Conservation (phyloP, 2,888 invertebrate genomes). For the Luperina nickerlii region DNA sequence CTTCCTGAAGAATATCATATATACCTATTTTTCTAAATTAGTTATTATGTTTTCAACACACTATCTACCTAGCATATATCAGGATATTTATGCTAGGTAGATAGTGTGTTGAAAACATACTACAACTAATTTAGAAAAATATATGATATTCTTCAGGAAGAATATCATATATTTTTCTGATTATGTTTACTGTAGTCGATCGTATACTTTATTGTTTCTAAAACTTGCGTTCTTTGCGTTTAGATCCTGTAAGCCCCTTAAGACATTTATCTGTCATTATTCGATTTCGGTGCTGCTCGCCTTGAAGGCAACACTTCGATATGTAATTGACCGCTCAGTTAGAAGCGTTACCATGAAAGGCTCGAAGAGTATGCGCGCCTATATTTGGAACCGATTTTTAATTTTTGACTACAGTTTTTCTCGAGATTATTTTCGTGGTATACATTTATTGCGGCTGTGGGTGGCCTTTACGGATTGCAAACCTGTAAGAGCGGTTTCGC, state of each 20-base stretch:
- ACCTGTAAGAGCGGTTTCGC: neutral
- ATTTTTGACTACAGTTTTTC: slow-evolving; percentile 50
- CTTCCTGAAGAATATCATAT: too few relatives aligned
- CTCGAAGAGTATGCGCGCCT: slow-evolving; percentile 43
- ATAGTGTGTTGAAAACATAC: too few relatives aligned
- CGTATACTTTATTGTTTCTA: too few relatives aligned
- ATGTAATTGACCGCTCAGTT: slow-evolving; percentile 54
- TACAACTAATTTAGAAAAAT: too few relatives aligned
- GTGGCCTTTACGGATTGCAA: slow-evolving; percentile 39
- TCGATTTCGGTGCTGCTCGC: slow-evolving; percentile 79
- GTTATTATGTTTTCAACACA: too few relatives aligned
- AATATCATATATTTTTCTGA: too few relatives aligned
- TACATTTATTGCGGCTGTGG: slow-evolving; percentile 30
- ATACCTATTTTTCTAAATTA: too few relatives aligned
- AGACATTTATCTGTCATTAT: slow-evolving; percentile 82
- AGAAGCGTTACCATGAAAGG: slow-evolving; percentile 65
- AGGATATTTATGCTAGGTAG: too few relatives aligned
- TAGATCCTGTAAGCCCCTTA: slow-evolving; percentile 26
- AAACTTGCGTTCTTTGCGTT: too few relatives aligned
- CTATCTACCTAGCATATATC: too few relatives aligned
- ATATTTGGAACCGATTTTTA: slow-evolving; percentile 60
- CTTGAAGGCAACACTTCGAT: slow-evolving; percentile 78
- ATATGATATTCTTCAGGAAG: too few relatives aligned
- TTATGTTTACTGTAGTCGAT: too few relatives aligned
- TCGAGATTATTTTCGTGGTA: slow-evolving; percentile 43